Base-by-base conservation (phyloP, 1,140 invertebrate species). In the Myzus persicae region DNA sequence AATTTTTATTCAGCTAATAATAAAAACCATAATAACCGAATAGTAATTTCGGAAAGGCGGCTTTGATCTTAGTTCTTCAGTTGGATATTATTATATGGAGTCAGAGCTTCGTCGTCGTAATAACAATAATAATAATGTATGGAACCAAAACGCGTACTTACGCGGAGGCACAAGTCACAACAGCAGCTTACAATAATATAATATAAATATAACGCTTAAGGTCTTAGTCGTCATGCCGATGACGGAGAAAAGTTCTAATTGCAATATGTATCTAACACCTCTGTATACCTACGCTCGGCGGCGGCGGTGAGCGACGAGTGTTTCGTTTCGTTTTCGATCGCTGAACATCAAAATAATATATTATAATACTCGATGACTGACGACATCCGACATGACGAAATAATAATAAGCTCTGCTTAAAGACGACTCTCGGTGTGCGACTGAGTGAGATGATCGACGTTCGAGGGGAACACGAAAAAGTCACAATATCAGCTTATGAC, bases 221-320 rank as follows among this genome's bases (percentile, higher is more conserved):
- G 31, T 5, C 1, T 5, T 76, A 31, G 14, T 76, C 31, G 14
- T 18, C 14, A n/a, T 6, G 59, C 59, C 14, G 59, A n/a, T n/a
- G 59, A 76, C n/a, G 59, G 59, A 76, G 59, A 76, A n/a, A 76
- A 76, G 59, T 76, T 76, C n/a, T 76, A 76, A 76, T 76, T 76
- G 14, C n/a, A 76, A 76, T n/a, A 18, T n/a, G 59, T 67, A 67
- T 67, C n/a, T 18, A 76, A 76, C 59, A 24, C 59, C 59, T 76
- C 18, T 31, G 59, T 6, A 22, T 31, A 31, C 54, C 31, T 59
- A 59, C 26, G 54, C 54, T 31, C 26, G 26, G 59, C 4, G 59
- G 18, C 31, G n/a, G 59, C 59, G 59, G 59, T 76, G 59, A 76
- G 59, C 59, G 59, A 76, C 59, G 14, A 76, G 31, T n/a, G 59